A percentile compares a stretch with the other conserved stretches of the same genome.
Evolutionary conservation across 2,797 vertebrate genomes (phyloP).

Genomic region (Spatula versicolor): DNA sequence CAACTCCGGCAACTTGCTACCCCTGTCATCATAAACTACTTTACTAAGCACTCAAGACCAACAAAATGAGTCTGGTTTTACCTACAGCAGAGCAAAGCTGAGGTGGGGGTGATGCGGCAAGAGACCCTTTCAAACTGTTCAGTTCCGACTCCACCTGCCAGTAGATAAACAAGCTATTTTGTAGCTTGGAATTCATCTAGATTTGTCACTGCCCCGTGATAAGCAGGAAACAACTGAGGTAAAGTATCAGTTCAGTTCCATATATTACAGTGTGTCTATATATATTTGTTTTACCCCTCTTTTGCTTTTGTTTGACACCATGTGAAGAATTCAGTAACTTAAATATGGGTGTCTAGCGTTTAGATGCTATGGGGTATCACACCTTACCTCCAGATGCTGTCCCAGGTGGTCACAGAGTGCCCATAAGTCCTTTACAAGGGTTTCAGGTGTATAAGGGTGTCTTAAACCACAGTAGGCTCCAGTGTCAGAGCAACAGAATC

Average conservation of each 20-base stretch:
- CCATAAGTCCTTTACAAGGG: background rate
- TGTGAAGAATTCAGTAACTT: background rate
- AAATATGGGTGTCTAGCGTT: background rate
- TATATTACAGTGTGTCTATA: background rate
- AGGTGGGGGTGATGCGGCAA: background rate
- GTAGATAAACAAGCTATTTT: background rate
- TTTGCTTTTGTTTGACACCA: background rate
- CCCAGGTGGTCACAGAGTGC: background rate
- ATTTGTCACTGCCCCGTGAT: background rate
- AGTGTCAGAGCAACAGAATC: fast-evolving
- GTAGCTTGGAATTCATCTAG: background rate
- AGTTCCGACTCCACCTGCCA: background rate
- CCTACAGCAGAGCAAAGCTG: background rate
- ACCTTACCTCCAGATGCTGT: background rate
- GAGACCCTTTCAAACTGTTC: background rate
- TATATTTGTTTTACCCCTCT: background rate
- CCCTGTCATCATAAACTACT: background rate
- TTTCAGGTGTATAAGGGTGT: background rate
- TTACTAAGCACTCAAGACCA: background rate
- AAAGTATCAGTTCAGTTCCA: background rate
- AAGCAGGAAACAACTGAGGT: background rate
- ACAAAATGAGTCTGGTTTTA: background rate
- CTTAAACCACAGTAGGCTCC: background rate
- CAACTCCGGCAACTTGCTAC: background rate
- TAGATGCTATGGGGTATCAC: background rate